These are phyloP conservation scores for Lucinisca nassula DNA, from an alignment of 2,888 invertebrate species.

Conservation along the genomic window DNA sequence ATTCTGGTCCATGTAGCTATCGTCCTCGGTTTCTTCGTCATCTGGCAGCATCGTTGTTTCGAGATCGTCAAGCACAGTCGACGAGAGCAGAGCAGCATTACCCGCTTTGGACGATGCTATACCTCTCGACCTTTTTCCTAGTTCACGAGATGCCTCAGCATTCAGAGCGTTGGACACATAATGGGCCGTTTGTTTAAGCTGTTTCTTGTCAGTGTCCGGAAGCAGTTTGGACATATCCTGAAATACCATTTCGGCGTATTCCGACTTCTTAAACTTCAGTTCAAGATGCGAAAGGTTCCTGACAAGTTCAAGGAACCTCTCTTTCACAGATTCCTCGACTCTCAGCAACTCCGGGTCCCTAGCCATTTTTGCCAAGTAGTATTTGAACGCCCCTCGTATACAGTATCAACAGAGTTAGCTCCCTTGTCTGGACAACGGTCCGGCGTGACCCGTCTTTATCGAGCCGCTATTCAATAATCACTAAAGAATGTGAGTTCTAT, in stretches of 20 bases:
- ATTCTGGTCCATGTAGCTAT: background rate
- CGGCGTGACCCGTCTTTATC: background rate
- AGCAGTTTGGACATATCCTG: background rate
- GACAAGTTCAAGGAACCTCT: background rate
- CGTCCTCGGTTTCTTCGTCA: background rate
- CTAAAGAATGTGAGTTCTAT: background rate
- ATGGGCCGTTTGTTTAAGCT: background rate
- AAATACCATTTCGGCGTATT: background rate
- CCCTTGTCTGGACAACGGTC: conserved; percentile 1
- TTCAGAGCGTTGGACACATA: background rate
- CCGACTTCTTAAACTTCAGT: background rate
- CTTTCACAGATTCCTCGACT: background rate
- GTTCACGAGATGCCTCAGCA: background rate
- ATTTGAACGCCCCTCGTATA: background rate
- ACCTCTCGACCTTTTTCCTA: background rate
- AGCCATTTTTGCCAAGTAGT: background rate
- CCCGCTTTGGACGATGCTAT: background rate
- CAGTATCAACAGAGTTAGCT: background rate
- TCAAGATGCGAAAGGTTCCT: background rate
- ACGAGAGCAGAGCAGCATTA: background rate
- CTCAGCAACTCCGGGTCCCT: background rate
- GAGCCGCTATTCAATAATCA: background rate
- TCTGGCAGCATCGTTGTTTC: background rate
- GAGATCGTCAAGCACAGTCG: background rate
- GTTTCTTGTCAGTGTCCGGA: background rate